phyloP scores from a whole-genome alignment of 2,797 vertebrate genomes.

The Sphenopsis melanotis region DNA sequence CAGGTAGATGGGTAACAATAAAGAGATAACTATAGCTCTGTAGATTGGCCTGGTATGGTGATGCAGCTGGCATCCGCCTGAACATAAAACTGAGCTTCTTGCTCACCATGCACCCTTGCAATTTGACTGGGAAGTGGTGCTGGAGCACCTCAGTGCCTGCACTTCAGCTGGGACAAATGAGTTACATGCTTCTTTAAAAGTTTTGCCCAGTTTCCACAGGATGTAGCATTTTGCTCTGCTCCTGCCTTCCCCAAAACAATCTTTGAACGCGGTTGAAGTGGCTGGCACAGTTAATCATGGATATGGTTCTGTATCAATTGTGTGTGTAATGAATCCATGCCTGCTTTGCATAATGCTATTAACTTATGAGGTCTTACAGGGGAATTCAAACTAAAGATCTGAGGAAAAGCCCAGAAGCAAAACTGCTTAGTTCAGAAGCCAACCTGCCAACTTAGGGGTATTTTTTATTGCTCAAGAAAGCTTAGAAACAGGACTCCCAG shows the following conservation, averaged over 20 bases:
- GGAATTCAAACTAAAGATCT: not conserved
- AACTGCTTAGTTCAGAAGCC: not conserved
- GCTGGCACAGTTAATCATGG: not conserved
- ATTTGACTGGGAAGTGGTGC: not conserved
- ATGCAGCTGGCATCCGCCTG: not conserved
- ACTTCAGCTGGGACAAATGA: not conserved
- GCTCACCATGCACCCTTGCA: not conserved
- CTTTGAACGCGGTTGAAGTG: not conserved
- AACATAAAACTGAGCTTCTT: not conserved
- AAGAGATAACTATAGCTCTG: not conserved
- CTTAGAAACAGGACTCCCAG: not conserved
- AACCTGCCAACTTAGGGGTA: not conserved
- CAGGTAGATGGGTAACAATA: not conserved
- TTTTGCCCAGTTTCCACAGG: not conserved
- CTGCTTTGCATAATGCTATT: not conserved
- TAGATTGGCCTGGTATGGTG: not conserved
- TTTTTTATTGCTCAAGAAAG: not conserved
- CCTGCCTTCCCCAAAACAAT: not conserved
- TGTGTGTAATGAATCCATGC: not conserved
- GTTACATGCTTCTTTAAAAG: rapidly evolving
- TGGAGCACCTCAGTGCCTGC: not conserved
- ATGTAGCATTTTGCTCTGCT: not conserved
- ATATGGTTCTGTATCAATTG: not conserved
- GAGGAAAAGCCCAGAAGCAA: not conserved
- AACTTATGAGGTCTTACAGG: not conserved